phyloP scores from a whole-genome alignment of 2,797 vertebrate genomes.

The Dendrocincla tyrannina region DNA sequence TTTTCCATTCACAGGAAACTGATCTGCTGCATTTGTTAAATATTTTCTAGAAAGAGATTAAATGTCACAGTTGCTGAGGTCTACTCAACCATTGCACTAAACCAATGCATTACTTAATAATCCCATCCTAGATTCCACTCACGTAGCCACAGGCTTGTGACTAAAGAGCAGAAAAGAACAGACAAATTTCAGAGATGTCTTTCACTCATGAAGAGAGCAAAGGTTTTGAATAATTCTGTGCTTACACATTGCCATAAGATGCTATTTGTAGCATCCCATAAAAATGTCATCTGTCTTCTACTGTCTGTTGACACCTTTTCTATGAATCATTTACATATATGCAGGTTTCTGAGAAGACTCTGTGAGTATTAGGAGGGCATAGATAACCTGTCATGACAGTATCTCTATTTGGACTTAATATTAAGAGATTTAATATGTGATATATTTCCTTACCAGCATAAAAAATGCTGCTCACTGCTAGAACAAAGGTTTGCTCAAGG shows the following conservation, averaged over 20 bases:
- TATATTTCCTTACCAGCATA: background rate
- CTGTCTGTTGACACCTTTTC: background rate
- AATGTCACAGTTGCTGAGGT: background rate
- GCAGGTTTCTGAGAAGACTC: background rate
- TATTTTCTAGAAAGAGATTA: constrained; percentile 2
- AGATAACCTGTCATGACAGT: background rate
- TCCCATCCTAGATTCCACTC: background rate
- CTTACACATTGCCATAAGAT: background rate
- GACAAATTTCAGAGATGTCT: background rate
- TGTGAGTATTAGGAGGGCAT: background rate
- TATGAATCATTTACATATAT: background rate
- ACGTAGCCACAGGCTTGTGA: background rate
- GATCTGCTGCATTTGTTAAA: background rate
- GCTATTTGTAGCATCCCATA: background rate
- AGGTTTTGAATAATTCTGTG: background rate
- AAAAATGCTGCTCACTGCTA: background rate
- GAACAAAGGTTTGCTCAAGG: background rate
- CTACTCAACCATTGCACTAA: background rate
- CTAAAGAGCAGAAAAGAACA: background rate
- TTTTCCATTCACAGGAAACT: background rate
- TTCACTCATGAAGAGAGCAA: background rate
- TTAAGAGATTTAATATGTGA: background rate
- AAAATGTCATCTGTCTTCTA: background rate
- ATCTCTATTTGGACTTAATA: background rate
- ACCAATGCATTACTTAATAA: background rate